These are phyloP conservation scores for Nemapogon koenigi DNA, from an alignment of 2,888 invertebrate species.

Conservation along the genomic window DNA sequence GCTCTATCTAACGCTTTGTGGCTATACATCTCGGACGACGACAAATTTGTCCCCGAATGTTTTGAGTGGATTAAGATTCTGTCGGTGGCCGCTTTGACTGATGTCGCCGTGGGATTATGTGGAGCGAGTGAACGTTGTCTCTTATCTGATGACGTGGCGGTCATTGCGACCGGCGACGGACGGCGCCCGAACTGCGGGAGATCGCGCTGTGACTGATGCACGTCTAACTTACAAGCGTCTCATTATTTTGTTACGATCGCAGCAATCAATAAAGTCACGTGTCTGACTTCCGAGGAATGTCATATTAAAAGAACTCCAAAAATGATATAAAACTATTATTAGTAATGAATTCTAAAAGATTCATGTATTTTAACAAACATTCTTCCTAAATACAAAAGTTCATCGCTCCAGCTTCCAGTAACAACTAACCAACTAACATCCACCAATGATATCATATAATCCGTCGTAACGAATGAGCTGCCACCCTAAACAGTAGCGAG, in stretches of 20 bases:
- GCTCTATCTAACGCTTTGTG: conserved; percentile 63
- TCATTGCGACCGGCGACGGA: conserved; percentile 17
- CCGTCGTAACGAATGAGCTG: conserved; percentile 8
- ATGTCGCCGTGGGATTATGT: conserved; percentile 49
- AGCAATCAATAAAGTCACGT: conserved; percentile 51
- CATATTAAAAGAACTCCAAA: not conserved
- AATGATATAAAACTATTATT: not conserved
- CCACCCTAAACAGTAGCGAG: conserved; percentile 32
- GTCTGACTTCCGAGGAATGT: conserved; percentile 40
- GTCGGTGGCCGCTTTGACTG: conserved; percentile 47
- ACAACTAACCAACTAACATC: no score
- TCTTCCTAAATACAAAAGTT: not conserved
- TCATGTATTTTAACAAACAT: not conserved
- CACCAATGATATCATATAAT: conserved; percentile 8
- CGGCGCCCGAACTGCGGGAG: conserved; percentile 8
- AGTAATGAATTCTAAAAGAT: not conserved
- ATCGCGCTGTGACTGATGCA: conserved; percentile 4
- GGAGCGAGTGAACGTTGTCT: conserved; percentile 55
- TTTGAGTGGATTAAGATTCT: conserved; percentile 61
- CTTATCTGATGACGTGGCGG: conserved; percentile 52
- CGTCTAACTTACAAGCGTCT: conserved; percentile 15
- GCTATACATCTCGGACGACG: conserved; percentile 23
- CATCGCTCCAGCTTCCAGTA: conserved; percentile 3
- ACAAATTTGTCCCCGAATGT: conserved; percentile 58
- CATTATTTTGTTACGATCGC: conserved; percentile 46